A percentile compares a stretch with the other conserved stretches of the same genome.
Evolutionary conservation across 2,113 vertebrate genomes (phyloP).

Genomic region (Tachysurus fulvidraco): DNA sequence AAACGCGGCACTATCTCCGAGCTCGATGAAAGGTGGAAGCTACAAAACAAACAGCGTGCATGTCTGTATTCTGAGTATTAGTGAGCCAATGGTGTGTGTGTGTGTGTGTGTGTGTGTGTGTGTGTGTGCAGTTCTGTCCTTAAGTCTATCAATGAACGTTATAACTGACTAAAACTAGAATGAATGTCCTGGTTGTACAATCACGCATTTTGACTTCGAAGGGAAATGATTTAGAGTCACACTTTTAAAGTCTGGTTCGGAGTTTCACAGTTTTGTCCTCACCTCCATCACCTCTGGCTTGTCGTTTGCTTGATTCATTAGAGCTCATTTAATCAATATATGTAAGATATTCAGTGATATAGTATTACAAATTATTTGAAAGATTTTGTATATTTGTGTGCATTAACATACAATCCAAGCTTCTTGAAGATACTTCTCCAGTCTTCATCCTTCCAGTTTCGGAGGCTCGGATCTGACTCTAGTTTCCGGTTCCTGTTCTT

Average conservation of each 20-base stretch:
- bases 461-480: no score
- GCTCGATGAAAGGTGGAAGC: constrained; percentile 66
- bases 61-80: constrained; percentile 18
- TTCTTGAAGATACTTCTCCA: background rate
- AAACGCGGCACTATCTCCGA: constrained; percentile 57
- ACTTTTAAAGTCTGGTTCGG: no score
- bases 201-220: no score
- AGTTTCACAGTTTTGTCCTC: no score
- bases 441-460: background rate
- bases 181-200: no score
- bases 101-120: background rate
- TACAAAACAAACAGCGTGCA: constrained; percentile 54
- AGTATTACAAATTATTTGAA: background rate
- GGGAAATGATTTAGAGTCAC: no score
- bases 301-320: no score
- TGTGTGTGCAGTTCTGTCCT: no score
- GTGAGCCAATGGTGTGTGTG: constrained; percentile 47
- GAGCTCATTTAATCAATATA: no score
- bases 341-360: background rate
- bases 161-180: no score
- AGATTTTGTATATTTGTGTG: background rate
- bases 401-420: background rate
- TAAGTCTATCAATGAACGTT: no score
- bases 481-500: background rate
- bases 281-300: no score